These are phyloP conservation scores for Eurytoma californica DNA, from an alignment of 2,888 invertebrate species.

Conservation along the genomic window DNA sequence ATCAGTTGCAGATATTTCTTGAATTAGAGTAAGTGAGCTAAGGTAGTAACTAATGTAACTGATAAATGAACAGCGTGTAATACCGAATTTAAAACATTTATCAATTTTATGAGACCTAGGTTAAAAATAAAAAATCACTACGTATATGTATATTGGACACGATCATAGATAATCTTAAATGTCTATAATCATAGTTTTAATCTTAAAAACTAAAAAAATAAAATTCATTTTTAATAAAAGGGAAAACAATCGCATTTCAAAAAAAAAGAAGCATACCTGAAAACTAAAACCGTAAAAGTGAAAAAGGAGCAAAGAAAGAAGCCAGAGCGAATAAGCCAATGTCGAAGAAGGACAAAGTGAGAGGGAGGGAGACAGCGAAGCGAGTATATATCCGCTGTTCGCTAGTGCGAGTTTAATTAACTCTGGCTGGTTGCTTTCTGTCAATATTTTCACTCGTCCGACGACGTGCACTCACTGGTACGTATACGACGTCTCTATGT, in stretches of 20 bases:
- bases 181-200: no score
- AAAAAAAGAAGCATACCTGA: not conserved
- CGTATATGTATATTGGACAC: no score
- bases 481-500: not conserved
- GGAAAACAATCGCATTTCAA: not conserved
- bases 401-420: slow-evolving; percentile 72
- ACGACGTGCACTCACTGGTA: slow-evolving; percentile 34
- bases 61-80: no score
- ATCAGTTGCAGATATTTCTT: no score
- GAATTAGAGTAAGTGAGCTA: no score
- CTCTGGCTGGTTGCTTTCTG: slow-evolving; percentile 71
- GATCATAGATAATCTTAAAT: no score
- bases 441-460: slow-evolving; percentile 72
- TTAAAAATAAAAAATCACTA: no score
- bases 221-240: no score
- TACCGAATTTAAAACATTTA: no score
- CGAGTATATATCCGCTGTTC: slow-evolving; percentile 36
- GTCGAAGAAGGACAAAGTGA: not conserved
- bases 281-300: not conserved
- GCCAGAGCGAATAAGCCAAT: not conserved
- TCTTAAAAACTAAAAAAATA: no score
- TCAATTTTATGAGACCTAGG: no score
- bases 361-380: slow-evolving; percentile 4
- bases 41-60: no score
- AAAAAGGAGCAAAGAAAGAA: slow-evolving; percentile 11